These are phyloP conservation scores for Erythrocercus mccallii DNA, from an alignment of 2,113 vertebrate species.

Conservation along the genomic window DNA sequence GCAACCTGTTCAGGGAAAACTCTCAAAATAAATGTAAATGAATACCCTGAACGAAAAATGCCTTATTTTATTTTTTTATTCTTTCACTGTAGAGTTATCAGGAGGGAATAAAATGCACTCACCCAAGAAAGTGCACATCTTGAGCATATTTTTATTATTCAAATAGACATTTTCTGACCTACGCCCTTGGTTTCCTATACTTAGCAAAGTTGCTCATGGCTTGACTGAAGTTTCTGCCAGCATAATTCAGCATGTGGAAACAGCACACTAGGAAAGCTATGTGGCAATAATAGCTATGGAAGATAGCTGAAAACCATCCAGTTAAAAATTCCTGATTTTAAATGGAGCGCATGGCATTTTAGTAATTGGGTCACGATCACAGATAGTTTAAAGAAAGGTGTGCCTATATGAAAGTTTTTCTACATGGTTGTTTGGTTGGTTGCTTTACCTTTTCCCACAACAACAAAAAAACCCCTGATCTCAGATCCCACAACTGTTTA, in stretches of 20 bases:
- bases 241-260: background rate
- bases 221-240: background rate
- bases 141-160: background rate
- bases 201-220: background rate
- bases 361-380: accelerated
- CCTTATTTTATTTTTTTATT: background rate
- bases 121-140: background rate
- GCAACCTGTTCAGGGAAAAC: background rate
- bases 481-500: background rate
- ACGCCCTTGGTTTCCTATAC: background rate
- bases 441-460: background rate
- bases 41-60: background rate
- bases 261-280: background rate
- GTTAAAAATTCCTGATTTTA: background rate
- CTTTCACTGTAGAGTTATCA: background rate
- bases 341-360: background rate
- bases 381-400: background rate
- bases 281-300: background rate
- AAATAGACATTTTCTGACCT: background rate
- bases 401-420: background rate
- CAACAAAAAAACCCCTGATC: background rate
- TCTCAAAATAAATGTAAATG: background rate
- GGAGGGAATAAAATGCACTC: background rate
- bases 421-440: accelerated
- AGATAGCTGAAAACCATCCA: background rate